A percentile compares a stretch with the other conserved stretches of the same genome.
phyloP scores from a whole-genome alignment of 2,888 invertebrate species.

The Oxytorus armatus region DNA sequence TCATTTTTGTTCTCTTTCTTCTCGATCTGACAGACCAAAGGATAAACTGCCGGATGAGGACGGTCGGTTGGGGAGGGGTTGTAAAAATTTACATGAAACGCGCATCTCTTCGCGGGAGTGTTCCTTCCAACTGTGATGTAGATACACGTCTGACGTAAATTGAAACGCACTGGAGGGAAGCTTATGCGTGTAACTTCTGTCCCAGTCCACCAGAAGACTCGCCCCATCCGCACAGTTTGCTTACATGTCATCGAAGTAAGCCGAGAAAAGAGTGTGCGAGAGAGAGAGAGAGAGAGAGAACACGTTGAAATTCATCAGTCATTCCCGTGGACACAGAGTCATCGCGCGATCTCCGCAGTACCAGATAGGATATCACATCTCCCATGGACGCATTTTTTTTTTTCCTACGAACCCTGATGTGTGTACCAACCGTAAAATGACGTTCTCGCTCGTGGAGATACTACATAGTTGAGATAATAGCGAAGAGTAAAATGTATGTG shows the following conservation, averaged over 20 bases:
- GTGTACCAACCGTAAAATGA: slow-evolving; percentile 79
- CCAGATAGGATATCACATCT: slow-evolving; percentile 71
- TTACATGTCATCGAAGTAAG: slow-evolving; percentile 61
- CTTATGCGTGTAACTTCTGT: slow-evolving; percentile 38
- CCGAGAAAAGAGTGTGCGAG: slow-evolving; percentile 53
- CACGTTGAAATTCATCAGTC: slow-evolving; percentile 84
- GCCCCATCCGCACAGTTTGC: slow-evolving; percentile 1
- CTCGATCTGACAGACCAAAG: slow-evolving; percentile 53
- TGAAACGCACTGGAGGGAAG: slow-evolving; percentile 38
- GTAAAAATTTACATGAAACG: slow-evolving; percentile 52
- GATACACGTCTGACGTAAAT: slow-evolving; percentile 53
- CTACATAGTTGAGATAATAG: slow-evolving; percentile 22
- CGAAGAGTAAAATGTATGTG: slow-evolving; percentile 65
- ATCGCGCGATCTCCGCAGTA: slow-evolving; percentile 63
- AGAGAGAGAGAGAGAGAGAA: slow-evolving; percentile 76
- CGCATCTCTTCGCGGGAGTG: slow-evolving; percentile 36
- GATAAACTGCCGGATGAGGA: slow-evolving; percentile 59
- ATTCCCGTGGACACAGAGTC: slow-evolving; percentile 75
- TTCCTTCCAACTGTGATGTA: slow-evolving; percentile 24
- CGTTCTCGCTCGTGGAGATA: slow-evolving; percentile 73
- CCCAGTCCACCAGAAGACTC: slow-evolving; percentile 39
- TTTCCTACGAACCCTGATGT: slow-evolving; percentile 73
- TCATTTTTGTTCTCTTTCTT: slow-evolving; percentile 28
- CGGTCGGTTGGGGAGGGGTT: neutral
- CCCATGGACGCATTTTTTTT: slow-evolving; percentile 75